phyloP scores from a whole-genome alignment of 2,113 vertebrate species.

The Zosterops lateralis region DNA sequence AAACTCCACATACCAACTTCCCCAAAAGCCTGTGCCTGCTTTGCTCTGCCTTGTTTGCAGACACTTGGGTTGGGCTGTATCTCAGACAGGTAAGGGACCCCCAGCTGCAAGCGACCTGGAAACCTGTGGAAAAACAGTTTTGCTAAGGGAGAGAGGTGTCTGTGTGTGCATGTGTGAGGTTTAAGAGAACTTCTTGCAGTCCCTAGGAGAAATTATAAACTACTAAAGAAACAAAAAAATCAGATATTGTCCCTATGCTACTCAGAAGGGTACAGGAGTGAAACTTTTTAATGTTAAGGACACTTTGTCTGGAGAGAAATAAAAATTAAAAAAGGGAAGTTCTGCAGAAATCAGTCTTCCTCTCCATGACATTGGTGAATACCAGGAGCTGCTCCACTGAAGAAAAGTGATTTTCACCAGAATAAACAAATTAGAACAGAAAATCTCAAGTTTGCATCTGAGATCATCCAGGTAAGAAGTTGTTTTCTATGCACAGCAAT shows the following conservation, averaged over 20 bases:
- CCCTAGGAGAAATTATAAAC: background rate
- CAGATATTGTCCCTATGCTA: background rate
- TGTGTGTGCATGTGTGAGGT: background rate
- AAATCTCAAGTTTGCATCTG: background rate
- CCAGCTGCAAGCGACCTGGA: background rate
- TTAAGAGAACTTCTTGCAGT: background rate
- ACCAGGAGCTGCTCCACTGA: background rate
- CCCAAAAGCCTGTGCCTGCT: background rate
- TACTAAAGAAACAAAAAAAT: background rate
- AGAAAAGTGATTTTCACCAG: background rate
- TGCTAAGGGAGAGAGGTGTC: background rate
- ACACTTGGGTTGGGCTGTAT: accelerated
- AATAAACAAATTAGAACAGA: background rate
- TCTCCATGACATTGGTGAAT: background rate
- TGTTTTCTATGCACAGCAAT: background rate
- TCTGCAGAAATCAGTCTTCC: background rate
- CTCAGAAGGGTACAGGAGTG: background rate
- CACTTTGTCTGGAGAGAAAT: background rate
- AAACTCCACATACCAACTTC: background rate
- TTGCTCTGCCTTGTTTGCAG: background rate
- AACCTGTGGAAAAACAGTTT: background rate
- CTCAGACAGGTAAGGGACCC: background rate
- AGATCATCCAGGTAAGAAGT: background rate
- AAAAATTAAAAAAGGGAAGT: background rate
- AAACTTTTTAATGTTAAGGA: background rate